Base-by-base conservation (phyloP, 2,888 invertebrate species). In the Chromoteleia sp. region DNA sequence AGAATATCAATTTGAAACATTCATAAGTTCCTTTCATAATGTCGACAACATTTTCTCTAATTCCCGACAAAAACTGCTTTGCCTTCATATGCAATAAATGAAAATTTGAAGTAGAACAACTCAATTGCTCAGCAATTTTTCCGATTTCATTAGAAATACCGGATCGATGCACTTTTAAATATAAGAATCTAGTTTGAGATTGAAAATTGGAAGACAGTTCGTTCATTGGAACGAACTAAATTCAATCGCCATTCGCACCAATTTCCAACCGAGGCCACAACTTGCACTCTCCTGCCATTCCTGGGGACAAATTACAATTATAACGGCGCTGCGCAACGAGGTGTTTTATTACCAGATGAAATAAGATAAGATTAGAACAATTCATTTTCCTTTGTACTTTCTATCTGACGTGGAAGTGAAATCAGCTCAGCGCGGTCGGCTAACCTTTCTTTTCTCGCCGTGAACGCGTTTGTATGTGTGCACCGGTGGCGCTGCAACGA, bases 301-400 rank as follows among this genome's bases (percentile, higher is more conserved):
- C 14, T 1, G 17, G 65, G 50, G 75, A 70, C 70, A 65, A 65
- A 75, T 75, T 56, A 58, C 43, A 67, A 75, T 65, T 74, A 61
- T 50, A 56, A 71, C 50, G 45, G 50, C 43, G 14, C 56, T 74
- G 63, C 63, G 63, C 70, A 75, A 81, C 71, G 43, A 75, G 76
- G 71, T 81, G 81, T 76, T 81, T 76, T 63, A 70, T 61, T 73
- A 71, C 71, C 29, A 76, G 59, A 81, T 76, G 76, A 76, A 81
- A 81, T 48, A 41, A 71, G 75, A 81, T 76, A 76, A 67, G 81
- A 81, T 81, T 71, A 30, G 58, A 75, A 81, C 76, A 71, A 81
- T 81, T 81, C 75, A 81, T 81, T 81, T 81, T 81, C 75, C 67
- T 81, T 75, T 75, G 71, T 81, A 81, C 76, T 81, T 81, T 81